These are phyloP conservation scores for Colius striatus DNA, from an alignment of 2,113 vertebrate species.

Conservation along the genomic window DNA sequence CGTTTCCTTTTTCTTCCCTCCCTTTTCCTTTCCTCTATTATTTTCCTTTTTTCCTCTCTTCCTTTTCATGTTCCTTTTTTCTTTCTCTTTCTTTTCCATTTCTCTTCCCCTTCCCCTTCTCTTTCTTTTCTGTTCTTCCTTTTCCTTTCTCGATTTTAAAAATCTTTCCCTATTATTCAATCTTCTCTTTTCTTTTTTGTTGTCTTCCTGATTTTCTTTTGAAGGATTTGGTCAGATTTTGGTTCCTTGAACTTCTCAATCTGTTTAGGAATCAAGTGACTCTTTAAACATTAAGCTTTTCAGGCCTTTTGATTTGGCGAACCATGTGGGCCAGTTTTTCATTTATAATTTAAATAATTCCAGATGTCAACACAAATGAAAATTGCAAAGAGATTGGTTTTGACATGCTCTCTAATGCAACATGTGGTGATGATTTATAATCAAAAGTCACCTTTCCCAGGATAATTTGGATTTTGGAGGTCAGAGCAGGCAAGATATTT, in stretches of 20 bases:
- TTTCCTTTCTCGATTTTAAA: too few species aligned
- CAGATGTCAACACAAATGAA: constrained; percentile 27
- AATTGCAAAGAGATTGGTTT: constrained; percentile 8
- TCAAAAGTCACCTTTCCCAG: constrained; percentile 4
- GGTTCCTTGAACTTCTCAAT: constrained; percentile 4
- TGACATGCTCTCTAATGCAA: constrained; percentile 16
- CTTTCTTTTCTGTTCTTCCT: accelerated
- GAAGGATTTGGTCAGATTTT: not conserved
- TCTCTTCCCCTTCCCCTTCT: accelerated
- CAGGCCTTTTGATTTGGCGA: constrained; percentile 24
- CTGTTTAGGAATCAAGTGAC: constrained; percentile 14
- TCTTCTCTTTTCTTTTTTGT: not conserved
- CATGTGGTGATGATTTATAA: constrained; percentile 13
- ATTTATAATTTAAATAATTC: constrained; percentile 56
- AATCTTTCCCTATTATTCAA: too few species aligned
- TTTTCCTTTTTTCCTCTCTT: too few species aligned
- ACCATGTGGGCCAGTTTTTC: constrained; percentile 40
- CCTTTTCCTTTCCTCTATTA: accelerated
- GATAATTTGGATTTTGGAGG: constrained; percentile 18
- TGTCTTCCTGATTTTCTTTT: not conserved
- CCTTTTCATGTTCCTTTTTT: too few species aligned
- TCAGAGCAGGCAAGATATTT: constrained; percentile 4
- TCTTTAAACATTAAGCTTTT: not conserved
- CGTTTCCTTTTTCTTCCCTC: not conserved
- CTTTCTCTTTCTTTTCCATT: accelerated